phyloP scores from a whole-genome alignment of 2,113 vertebrate species.

The Phrynosoma blainvillii region DNA sequence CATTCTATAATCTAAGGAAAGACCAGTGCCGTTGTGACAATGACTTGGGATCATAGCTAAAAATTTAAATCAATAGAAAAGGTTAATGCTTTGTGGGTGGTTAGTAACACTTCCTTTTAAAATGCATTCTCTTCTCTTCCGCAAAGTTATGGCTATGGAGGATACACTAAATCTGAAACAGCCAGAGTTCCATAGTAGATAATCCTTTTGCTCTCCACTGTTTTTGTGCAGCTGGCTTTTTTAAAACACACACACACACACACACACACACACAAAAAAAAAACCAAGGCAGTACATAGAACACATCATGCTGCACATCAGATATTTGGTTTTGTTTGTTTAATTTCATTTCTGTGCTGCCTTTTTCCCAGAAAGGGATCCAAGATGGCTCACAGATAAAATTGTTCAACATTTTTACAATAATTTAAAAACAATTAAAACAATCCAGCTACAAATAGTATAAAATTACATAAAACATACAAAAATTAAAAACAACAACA shows the following conservation, averaged over 20 bases:
- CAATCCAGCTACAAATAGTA: too few species aligned
- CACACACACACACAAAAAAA: too few species aligned
- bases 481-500: too few species aligned
- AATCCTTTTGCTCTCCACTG: neutral
- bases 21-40: conserved; percentile 39
- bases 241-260: too few species aligned
- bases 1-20: conserved; percentile 59
- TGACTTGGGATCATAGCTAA: conserved; percentile 23
- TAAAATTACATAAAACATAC: too few species aligned
- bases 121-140: conserved; percentile 8
- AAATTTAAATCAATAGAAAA: conserved; percentile 34
- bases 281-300: neutral
- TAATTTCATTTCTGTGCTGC: too few species aligned
- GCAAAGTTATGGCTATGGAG: conserved; percentile 29
- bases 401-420: too few species aligned
- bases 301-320: neutral
- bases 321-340: neutral
- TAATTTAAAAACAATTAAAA: too few species aligned
- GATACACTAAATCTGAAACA: conserved; percentile 16
- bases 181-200: neutral
- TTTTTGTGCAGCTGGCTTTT: neutral
- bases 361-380: too few species aligned
- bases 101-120: conserved; percentile 34
- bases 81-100: conserved; percentile 28
- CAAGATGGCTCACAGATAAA: too few species aligned